Evolutionary conservation across 1,140 invertebrate genomes (phyloP).

Genomic region (Procambarus clarkii): DNA sequence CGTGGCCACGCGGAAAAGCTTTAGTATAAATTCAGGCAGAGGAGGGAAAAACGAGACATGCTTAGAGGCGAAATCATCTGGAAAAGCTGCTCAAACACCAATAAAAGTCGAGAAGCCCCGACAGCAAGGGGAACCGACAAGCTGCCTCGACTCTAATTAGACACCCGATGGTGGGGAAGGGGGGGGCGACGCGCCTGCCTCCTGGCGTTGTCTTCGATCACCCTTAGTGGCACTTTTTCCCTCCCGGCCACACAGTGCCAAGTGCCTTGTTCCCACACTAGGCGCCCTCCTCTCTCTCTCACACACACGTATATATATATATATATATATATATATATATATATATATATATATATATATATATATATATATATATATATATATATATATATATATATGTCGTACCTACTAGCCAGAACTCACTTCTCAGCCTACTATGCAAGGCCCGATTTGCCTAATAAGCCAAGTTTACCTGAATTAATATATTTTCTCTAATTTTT

Average conservation of each 20-base stretch:
- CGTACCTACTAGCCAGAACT: no score
- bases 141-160: background rate
- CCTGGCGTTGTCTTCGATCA: slow-evolving; percentile 26
- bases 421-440: no score
- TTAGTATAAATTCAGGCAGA: background rate
- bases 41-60: background rate
- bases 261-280: background rate
- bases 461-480: no score
- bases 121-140: background rate
- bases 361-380: no score
- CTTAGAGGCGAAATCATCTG: background rate
- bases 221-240: background rate
- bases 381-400: no score
- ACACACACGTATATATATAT: no score
- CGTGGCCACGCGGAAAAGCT: background rate
- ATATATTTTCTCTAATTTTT: no score
- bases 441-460: no score
- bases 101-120: background rate
- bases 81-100: background rate
- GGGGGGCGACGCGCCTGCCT: background rate
- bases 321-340: no score
- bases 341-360: no score
- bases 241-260: background rate
- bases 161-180: background rate
- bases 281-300: background rate